Conservation (phyloP, 2,113 vertebrate genomes). For the Acrocephalus kingi region DNA sequence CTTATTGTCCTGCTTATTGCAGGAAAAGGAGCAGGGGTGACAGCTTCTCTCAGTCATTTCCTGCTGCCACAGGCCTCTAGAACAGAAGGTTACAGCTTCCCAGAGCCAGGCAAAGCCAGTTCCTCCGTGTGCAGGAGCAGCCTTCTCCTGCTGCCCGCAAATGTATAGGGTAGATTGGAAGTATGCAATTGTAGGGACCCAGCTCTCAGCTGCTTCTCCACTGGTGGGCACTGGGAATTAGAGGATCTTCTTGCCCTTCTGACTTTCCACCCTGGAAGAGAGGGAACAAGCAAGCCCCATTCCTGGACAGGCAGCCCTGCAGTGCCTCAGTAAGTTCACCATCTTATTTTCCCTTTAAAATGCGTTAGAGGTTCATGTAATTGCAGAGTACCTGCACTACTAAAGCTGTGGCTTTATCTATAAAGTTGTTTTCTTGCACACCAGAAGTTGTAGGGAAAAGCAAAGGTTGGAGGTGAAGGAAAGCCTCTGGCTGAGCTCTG, state of each 20-base stretch:
- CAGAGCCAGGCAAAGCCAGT: background rate
- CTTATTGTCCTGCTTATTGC: background rate
- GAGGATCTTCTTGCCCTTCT: background rate
- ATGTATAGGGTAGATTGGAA: background rate
- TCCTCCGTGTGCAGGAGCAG: background rate
- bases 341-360: background rate
- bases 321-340: background rate
- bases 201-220: background rate
- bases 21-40: background rate
- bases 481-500: background rate
- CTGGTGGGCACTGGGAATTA: rapidly evolving
- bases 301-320: rapidly evolving
- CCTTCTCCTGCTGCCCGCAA: background rate
- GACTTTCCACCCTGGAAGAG: background rate
- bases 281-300: rapidly evolving
- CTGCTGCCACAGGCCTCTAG: background rate
- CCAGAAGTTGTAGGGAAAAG: background rate
- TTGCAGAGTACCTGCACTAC: background rate
- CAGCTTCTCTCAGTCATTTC: background rate
- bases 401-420: background rate
- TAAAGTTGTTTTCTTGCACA: background rate
- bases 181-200: rapidly evolving
- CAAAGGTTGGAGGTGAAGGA: background rate
- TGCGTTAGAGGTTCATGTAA: background rate
- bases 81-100: background rate